Percentiles rank a stretch among this genome's conserved stretches.
phyloP scores from a whole-genome alignment of 2,797 vertebrate genomes.

The Cebuella pygmaea region DNA sequence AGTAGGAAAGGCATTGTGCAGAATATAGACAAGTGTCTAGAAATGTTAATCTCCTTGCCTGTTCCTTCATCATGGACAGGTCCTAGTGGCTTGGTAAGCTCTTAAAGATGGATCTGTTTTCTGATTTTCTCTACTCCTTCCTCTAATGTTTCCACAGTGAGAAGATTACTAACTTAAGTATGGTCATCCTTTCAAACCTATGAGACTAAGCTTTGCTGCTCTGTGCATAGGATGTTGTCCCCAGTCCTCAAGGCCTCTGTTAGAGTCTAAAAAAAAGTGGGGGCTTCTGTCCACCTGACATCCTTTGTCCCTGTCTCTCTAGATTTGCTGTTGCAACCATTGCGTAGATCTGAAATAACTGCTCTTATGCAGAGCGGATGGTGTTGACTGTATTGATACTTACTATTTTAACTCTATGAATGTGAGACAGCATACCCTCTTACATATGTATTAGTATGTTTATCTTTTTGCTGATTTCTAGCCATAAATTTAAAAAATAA shows the following conservation, averaged over 20 bases:
- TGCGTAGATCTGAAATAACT: neutral
- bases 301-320: neutral
- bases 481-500: neutral
- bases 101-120: neutral
- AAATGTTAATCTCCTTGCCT: slow-evolving; percentile 27
- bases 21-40: neutral
- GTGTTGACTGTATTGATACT: neutral
- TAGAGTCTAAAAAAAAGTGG: neutral
- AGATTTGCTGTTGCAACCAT: neutral
- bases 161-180: neutral
- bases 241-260: neutral
- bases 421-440: neutral
- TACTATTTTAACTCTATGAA: neutral
- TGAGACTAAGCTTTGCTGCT: neutral
- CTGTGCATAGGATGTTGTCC: neutral
- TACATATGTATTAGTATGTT: neutral
- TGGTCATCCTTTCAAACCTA: neutral
- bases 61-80: neutral
- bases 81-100: neutral
- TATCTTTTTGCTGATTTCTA: neutral
- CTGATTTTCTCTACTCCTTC: neutral
- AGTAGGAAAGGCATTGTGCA: neutral
- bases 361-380: neutral
- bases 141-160: neutral
- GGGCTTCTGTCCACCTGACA: neutral